A percentile compares a stretch with the other conserved stretches of the same genome.
Evolutionary conservation across 1,140 invertebrate species (phyloP).

Genomic region (Bombus sibiricus): DNA sequence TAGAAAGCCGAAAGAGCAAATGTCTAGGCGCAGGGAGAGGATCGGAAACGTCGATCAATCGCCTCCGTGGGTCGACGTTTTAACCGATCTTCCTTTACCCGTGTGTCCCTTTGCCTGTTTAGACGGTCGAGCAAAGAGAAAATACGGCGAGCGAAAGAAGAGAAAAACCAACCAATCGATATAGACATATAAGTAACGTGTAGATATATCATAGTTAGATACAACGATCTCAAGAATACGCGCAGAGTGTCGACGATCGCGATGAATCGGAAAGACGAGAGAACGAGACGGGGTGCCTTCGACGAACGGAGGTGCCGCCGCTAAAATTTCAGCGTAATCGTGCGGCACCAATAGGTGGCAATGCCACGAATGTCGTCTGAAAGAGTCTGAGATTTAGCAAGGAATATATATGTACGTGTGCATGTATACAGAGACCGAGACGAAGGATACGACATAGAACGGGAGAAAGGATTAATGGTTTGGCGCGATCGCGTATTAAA

Average conservation of each 20-base stretch:
- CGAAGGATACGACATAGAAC: constrained; percentile 16
- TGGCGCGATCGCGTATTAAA: constrained; percentile 52
- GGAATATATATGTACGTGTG: constrained; percentile 11
- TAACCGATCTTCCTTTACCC: not conserved
- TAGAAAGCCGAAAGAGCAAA: constrained; percentile 6
- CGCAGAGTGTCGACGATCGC: constrained; percentile 69
- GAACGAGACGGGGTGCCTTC: not conserved
- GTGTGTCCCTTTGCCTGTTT: not conserved
- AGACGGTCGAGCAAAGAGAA: not conserved
- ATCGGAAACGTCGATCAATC: constrained; percentile 19
- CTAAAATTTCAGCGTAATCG: not conserved
- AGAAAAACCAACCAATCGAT: constrained; percentile 54
- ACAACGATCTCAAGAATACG: constrained; percentile 82
- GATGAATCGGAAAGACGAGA: constrained; percentile 29
- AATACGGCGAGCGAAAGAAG: not conserved
- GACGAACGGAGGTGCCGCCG: not conserved
- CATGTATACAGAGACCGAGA: constrained; percentile 29
- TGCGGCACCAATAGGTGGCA: not conserved
- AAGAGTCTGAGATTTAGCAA: constrained; percentile 5
- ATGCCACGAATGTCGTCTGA: constrained; percentile 3
- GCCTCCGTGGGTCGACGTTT: not conserved
- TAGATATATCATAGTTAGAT: constrained; percentile 83
- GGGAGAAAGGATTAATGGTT: constrained; percentile 30
- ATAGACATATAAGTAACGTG: constrained; percentile 79
- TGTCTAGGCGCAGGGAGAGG: not conserved